Evolutionary conservation across 35 echinoderm and acorn worm species (phyloP), one percentile per base, ranked within the genome.

Genomic region (Strongylocentrotus purpuratus): DNA sequence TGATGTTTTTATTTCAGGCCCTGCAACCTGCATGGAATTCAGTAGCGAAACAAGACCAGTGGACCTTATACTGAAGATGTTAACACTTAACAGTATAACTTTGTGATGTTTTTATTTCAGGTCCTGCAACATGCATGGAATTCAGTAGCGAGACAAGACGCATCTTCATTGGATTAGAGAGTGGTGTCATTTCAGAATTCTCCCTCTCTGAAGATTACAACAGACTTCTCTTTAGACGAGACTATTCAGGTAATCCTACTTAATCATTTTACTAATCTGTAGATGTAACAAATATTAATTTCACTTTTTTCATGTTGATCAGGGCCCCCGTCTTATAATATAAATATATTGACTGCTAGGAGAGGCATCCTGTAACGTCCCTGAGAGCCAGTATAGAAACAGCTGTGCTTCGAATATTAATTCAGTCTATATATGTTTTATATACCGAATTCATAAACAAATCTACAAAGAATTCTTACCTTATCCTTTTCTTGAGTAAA

Each of bases 111-210:
- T 92, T 31, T 46, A 86, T 96, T 96, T 46, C 90, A 99, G 98
- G 95, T 33, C 95, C 95, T 15, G 97, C 97, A 45, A 97, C 97
- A 7, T 96, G 96, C 11, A 97, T 99, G 97, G 98, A 99, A 35
- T 99, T 96, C 94, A 97, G 96, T 89, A 95, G 94, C 95, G 96
- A 99, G 88, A 99, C 98, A 33, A 94, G 96, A 17, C 88, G 97
- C 18, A 28, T 99, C 2, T 99, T 99, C 88, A 95, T 99, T 31
- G 98, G 97, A 48, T 88, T 95, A 85, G 97, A 99, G 7, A 99
- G 97, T 88, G 98, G 98, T 7, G 92, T 94, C 18, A 97, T 99
- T 22, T 99, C 98, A 89, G 98, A 99, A 71, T 99, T 99, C 85
- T 86, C 87, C 85, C 88, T 99, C 12, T 97, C 98, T 32, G 98